phyloP scores from a whole-genome alignment of 2,113 vertebrate species.

The Suncus etruscus region DNA sequence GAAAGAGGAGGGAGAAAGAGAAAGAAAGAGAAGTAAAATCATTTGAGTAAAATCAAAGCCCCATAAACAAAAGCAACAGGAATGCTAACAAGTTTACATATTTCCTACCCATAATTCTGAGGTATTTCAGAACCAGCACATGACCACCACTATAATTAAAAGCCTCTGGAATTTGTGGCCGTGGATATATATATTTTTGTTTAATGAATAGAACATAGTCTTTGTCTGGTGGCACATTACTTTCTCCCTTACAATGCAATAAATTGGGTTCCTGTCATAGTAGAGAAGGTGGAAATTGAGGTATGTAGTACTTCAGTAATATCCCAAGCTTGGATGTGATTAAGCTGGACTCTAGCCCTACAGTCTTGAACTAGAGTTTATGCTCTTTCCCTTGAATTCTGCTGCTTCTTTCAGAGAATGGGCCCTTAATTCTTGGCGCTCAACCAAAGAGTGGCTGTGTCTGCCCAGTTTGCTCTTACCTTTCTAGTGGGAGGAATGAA shows the following conservation, averaged over 20 bases:
- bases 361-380: background rate
- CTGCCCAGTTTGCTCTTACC: background rate
- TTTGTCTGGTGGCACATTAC: background rate
- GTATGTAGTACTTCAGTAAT: background rate
- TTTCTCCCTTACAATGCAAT: background rate
- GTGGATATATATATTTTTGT: background rate
- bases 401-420: background rate
- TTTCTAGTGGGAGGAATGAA: background rate
- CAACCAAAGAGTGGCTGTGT: background rate
- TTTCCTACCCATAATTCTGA: background rate
- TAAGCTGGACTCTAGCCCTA: background rate
- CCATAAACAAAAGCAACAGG: background rate
- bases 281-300: background rate
- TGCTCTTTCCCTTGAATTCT: accelerated
- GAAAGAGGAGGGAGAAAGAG: background rate
- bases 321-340: background rate
- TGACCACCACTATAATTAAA: background rate
- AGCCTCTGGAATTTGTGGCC: background rate
- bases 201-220: background rate
- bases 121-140: background rate
- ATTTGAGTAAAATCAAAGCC: too few relatives aligned
- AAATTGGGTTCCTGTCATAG: background rate
- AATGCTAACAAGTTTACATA: background rate
- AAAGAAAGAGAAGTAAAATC: too few relatives aligned
- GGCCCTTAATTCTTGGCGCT: background rate